A percentile compares a stretch with the other conserved stretches of the same genome.
Evolutionary conservation across 2,113 vertebrate genomes (phyloP).

Genomic region (Acanthisitta chloris): DNA sequence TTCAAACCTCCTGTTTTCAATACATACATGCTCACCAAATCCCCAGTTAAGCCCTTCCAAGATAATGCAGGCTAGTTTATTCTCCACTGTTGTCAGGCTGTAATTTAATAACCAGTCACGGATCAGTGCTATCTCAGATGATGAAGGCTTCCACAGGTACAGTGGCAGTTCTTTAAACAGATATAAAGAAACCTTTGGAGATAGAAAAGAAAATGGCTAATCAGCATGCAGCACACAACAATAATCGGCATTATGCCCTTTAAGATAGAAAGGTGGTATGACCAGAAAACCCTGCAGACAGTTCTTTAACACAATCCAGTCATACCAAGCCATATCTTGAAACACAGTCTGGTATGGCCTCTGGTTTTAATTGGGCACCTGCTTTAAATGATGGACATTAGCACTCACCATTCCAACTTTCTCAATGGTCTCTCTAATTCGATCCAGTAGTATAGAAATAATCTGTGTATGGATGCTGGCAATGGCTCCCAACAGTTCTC

Average conservation of each 20-base stretch:
- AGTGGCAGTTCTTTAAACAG: conserved; percentile 95
- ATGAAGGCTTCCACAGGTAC: conserved; percentile 84
- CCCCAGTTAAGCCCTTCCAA: conserved; percentile 97
- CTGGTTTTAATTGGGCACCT: background rate
- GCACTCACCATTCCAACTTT: conserved; percentile 92
- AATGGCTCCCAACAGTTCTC: conserved; percentile 89
- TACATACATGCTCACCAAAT: conserved; percentile 76
- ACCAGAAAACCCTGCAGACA: accelerated
- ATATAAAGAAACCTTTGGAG: conserved; percentile 88
- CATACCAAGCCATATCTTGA: background rate
- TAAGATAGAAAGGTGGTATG: background rate
- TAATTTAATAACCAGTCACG: conserved; percentile 89
- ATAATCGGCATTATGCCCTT: background rate
- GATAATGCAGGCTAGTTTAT: conserved; percentile 92
- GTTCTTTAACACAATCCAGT: background rate
- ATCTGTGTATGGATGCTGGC: conserved; percentile 83
- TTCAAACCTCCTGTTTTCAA: background rate
- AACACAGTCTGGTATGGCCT: background rate
- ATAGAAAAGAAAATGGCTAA: background rate
- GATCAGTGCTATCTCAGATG: conserved; percentile 83
- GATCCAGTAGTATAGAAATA: conserved; percentile 87
- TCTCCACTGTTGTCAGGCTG: conserved; percentile 86
- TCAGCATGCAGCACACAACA: background rate
- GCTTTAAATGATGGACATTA: background rate
- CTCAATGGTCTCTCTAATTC: conserved; percentile 88